Evolutionary conservation across 2,888 invertebrate species (phyloP).

Genomic region (Oegoconia quadripuncta): DNA sequence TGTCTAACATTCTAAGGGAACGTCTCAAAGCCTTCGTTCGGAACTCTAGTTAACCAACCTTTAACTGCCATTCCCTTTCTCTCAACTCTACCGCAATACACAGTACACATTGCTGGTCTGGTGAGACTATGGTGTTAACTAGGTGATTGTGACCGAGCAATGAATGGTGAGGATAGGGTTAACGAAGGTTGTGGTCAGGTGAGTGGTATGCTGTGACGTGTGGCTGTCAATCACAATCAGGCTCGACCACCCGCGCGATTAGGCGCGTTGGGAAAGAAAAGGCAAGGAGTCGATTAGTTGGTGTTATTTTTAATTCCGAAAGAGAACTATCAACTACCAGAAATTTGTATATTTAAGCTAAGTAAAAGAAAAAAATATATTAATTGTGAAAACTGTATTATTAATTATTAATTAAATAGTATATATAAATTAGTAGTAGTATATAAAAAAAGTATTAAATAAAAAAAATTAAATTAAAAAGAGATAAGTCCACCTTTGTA

Average conservation of each 20-base stretch:
- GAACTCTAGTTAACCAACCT: constrained; percentile 30
- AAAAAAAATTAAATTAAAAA: no score
- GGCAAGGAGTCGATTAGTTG: constrained; percentile 16
- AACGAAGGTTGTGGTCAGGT: constrained; percentile 18
- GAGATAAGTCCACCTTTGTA: no score
- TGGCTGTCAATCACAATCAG: constrained; percentile 76
- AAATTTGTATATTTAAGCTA: no score
- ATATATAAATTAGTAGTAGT: no score
- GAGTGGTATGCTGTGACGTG: constrained; percentile 45
- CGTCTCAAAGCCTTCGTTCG: constrained; percentile 40
- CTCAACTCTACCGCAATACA: constrained; percentile 12
- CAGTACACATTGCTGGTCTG: constrained; percentile 24
- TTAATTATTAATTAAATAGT: no score
- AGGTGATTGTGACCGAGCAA: constrained; percentile 16
- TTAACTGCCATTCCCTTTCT: constrained; percentile 8
- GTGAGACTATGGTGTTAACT: neutral
- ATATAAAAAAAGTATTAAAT: no score
- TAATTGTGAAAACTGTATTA: no score
- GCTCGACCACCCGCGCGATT: constrained; percentile 74
- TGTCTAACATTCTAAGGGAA: constrained; percentile 38
- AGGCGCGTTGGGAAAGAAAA: constrained; percentile 40
- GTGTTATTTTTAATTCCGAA: constrained; percentile 31
- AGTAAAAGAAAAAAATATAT: no score
- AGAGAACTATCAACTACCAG: no score
- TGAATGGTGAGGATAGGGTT: constrained; percentile 25